A percentile compares a stretch with the other conserved stretches of the same genome.
Conservation (phyloP, 2,113 vertebrate genomes). For the Myanophis thanlyinensis region DNA sequence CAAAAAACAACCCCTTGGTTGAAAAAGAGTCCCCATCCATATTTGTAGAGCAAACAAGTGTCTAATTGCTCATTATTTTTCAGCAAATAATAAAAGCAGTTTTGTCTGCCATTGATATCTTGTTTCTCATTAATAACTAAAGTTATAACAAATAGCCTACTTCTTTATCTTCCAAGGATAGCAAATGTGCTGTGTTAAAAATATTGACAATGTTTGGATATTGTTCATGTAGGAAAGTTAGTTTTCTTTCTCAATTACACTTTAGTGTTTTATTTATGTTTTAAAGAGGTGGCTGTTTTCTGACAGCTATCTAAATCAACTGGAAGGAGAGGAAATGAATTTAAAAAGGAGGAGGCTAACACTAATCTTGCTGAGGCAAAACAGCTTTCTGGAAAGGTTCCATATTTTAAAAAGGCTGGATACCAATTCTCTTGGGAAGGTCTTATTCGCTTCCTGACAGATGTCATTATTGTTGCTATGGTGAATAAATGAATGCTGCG, state of each 20-base stretch:
- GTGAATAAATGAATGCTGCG: constrained; percentile 69
- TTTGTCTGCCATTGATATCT: background rate
- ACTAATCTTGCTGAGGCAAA: constrained; percentile 39
- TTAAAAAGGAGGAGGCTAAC: constrained; percentile 43
- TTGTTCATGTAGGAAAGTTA: background rate
- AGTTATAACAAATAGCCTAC: background rate
- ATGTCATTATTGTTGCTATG: constrained; percentile 77
- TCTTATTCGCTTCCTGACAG: constrained; percentile 48
- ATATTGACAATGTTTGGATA: background rate
- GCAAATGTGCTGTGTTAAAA: background rate
- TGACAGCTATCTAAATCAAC: constrained; percentile 32
- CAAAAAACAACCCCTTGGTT: background rate
- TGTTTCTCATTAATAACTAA: background rate
- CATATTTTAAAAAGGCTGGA: constrained; percentile 59
- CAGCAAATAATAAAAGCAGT: background rate
- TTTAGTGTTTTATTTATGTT: background rate
- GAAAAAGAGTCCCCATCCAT: background rate
- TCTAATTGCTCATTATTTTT: background rate
- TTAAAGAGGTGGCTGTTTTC: constrained; percentile 28
- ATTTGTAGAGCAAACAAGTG: background rate
- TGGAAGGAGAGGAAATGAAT: constrained; percentile 50
- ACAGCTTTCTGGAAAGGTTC: constrained; percentile 50
- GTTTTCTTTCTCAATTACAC: background rate
- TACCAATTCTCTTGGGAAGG: constrained; percentile 53
- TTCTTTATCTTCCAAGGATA: background rate